Evolutionary conservation across 37 sponge, comb jelly and placozoan species (phyloP).

Genomic region (Axinella damicornis): DNA sequence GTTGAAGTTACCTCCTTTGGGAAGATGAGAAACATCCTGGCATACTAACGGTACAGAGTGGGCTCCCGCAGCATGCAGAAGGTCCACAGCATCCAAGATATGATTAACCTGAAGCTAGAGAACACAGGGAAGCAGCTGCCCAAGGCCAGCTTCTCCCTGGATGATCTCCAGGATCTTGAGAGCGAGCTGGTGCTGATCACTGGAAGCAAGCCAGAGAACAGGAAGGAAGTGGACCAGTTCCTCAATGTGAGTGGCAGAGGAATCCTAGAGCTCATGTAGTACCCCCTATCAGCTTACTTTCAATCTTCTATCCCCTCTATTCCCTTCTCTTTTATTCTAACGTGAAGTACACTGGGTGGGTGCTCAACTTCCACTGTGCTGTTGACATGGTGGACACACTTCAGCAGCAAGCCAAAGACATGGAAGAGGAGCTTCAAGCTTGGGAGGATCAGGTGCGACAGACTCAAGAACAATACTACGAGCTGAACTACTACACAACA

Average conservation of each 20-base stretch:
- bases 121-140: neutral
- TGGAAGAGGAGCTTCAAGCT: slow-evolving; percentile 49
- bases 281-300: too few species aligned
- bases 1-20: slow-evolving; percentile 59
- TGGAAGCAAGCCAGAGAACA: slow-evolving; percentile 42
- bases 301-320: too few species aligned
- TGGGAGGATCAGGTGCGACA: slow-evolving; percentile 37
- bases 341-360: slow-evolving; percentile 50
- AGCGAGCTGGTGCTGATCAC: too few species aligned
- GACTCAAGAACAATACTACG: slow-evolving; percentile 44
- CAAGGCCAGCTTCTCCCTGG: slow-evolving; percentile 31
- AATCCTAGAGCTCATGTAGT: too few species aligned
- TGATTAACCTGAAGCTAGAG: slow-evolving; percentile 18
- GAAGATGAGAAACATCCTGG: slow-evolving; percentile 53
- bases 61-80: neutral
- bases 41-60: slow-evolving; percentile 33
- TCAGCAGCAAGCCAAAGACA: slow-evolving; percentile 30
- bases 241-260: slow-evolving; percentile 45
- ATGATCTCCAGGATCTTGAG: slow-evolving; percentile 68
- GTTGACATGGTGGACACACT: slow-evolving; percentile 5
- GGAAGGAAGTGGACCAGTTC: slow-evolving; percentile 37
- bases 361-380: neutral
- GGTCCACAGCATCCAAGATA: slow-evolving; percentile 1
- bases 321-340: too few species aligned
- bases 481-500: slow-evolving; percentile 79